These are phyloP conservation scores for Drosophila bipectinata DNA, from an alignment of 1,140 invertebrate species.

Conservation along the genomic window DNA sequence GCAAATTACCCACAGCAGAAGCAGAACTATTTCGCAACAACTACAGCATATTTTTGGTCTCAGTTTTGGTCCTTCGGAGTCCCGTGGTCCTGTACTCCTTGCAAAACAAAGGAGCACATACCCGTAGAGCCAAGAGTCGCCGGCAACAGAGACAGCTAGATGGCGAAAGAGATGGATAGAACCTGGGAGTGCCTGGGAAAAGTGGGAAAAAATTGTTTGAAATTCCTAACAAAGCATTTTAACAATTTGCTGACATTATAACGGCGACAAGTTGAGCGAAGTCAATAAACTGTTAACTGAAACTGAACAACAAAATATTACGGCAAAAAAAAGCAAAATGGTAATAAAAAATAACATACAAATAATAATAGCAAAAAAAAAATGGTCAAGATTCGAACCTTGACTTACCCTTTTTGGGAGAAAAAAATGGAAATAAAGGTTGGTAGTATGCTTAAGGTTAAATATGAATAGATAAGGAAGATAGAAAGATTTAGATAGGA, in stretches of 20 bases:
- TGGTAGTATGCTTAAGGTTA: no score
- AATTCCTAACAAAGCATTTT: slow-evolving; percentile 82
- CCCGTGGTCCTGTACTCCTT: slow-evolving; percentile 22
- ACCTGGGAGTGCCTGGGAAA: neutral
- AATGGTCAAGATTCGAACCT: slow-evolving; percentile 11
- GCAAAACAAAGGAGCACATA: slow-evolving; percentile 26
- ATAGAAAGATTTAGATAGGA: no score
- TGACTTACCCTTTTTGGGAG: neutral
- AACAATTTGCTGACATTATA: slow-evolving; percentile 82
- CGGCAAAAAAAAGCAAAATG: neutral
- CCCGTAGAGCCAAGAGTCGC: neutral
- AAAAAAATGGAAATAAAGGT: no score
- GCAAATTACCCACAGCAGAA: slow-evolving; percentile 71
- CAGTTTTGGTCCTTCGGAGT: neutral
- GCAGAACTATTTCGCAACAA: slow-evolving; percentile 38
- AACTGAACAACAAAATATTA: slow-evolving; percentile 36
- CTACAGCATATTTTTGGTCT: slow-evolving; percentile 50
- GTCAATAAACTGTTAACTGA: slow-evolving; percentile 80
- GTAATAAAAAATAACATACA: neutral
- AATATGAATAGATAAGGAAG: no score
- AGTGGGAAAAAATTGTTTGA: slow-evolving; percentile 73
- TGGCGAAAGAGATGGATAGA: slow-evolving; percentile 14
- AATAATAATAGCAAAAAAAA: neutral
- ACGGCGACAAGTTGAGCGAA: slow-evolving; percentile 79
- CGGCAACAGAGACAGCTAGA: slow-evolving; percentile 2